A percentile compares a stretch with the other conserved stretches of the same genome.
Conservation (phyloP, 2,797 vertebrate genomes). For the Okamejei kenojei region DNA sequence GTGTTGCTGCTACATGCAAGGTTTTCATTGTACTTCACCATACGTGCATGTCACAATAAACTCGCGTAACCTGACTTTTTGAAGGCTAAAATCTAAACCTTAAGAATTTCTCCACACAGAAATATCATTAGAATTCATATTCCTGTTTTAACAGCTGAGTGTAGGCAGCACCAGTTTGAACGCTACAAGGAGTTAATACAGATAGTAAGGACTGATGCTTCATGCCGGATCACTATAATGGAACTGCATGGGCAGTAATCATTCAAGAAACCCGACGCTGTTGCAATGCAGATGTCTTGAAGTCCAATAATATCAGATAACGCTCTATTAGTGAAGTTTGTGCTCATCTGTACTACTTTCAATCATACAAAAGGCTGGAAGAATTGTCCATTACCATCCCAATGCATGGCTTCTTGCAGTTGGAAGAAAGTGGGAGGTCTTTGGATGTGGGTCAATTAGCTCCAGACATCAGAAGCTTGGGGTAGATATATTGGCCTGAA, state of each 20-base stretch:
- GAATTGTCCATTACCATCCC: neutral
- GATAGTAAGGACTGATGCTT: neutral
- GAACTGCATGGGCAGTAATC: slow-evolving; percentile 14
- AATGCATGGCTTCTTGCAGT: too few relatives aligned
- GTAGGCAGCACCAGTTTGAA: neutral
- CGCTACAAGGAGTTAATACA: neutral
- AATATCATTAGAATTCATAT: neutral
- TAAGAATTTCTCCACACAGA: neutral
- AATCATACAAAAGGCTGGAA: neutral
- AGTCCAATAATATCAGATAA: neutral
- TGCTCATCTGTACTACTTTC: neutral
- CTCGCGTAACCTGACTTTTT: neutral
- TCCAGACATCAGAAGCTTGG: neutral
- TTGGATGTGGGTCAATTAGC: neutral
- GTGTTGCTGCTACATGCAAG: too few relatives aligned
- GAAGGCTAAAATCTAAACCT: neutral
- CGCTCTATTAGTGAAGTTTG: neutral
- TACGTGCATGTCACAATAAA: too few relatives aligned
- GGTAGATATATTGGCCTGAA: neutral
- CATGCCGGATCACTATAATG: neutral
- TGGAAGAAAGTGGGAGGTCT: neutral
- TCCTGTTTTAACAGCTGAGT: neutral
- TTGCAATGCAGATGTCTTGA: neutral
- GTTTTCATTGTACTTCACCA: too few relatives aligned
- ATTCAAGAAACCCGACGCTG: neutral